These are phyloP conservation scores for Anolis apletophallus DNA, from an alignment of 2,797 vertebrate species.

Conservation along the genomic window DNA sequence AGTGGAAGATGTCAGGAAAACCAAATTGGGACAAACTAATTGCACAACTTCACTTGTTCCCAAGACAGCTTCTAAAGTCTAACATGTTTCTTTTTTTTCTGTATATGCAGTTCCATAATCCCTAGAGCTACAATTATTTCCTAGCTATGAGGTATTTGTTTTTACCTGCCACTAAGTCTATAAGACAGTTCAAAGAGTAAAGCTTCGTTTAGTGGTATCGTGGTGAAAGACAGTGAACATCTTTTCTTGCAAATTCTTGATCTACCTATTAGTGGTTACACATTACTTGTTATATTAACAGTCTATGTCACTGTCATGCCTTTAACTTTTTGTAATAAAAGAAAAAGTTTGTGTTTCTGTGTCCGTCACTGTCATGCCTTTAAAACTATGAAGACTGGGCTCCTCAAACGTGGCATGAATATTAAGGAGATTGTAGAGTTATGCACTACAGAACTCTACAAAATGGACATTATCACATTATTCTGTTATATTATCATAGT, in stretches of 20 bases:
- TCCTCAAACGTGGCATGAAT: not conserved
- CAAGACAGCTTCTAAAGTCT: conserved; percentile 2
- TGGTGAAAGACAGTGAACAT: not conserved
- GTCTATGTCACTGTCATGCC: too few relatives aligned
- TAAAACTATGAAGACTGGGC: not conserved
- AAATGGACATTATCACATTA: too few relatives aligned
- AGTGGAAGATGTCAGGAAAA: not conserved
- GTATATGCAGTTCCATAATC: not conserved
- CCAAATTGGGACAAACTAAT: not conserved
- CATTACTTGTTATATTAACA: conserved; percentile 17
- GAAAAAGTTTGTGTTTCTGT: not conserved
- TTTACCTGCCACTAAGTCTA: conserved; percentile 29
- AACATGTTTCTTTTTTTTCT: not conserved
- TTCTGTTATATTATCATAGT: too few relatives aligned
- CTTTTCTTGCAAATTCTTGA: not conserved
- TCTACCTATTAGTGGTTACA: conserved; percentile 36
- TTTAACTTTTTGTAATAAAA: not conserved
- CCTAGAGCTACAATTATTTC: conserved; percentile 37
- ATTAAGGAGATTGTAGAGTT: too few relatives aligned
- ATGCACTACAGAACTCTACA: too few relatives aligned
- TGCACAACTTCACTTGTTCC: not conserved
- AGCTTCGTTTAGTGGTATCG: not conserved
- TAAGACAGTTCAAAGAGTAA: conserved; percentile 4
- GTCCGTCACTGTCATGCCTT: not conserved
- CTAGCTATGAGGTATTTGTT: conserved; percentile 7